Conservation (phyloP, 2,888 invertebrate genomes). For the Drosophila longiperda region DNA sequence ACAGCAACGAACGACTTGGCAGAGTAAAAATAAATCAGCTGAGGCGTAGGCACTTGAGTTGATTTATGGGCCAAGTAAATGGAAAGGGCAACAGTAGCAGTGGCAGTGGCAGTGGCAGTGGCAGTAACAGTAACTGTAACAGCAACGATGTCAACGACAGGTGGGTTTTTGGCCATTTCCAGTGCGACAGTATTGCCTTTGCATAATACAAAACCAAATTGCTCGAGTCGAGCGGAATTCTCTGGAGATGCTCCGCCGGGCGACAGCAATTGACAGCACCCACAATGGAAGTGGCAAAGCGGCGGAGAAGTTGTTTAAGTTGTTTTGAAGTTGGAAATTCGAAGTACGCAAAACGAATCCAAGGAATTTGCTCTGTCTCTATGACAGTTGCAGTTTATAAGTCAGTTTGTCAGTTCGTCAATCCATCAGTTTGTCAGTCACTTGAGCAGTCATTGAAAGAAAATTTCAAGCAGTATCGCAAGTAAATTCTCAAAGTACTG, state of each 20-base stretch:
- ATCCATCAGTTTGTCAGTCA: constrained; percentile 9
- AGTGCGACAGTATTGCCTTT: constrained; percentile 60
- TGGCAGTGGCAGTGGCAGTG: not conserved
- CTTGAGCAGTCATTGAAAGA: constrained; percentile 15
- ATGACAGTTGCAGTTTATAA: constrained; percentile 66
- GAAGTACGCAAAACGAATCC: constrained; percentile 25
- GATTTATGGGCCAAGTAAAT: constrained; percentile 69
- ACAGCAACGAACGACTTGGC: constrained; percentile 49
- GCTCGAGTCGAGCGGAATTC: constrained; percentile 39
- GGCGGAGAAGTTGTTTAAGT: constrained; percentile 19
- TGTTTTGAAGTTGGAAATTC: constrained; percentile 55
- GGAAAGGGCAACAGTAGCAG: constrained; percentile 45
- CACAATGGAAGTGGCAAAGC: constrained; percentile 16
- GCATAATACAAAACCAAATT: constrained; percentile 67
- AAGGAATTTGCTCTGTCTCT: constrained; percentile 10
- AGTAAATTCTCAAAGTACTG: constrained; percentile 33
- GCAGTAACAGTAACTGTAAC: not conserved
- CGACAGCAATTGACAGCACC: constrained; percentile 55
- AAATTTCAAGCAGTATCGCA: constrained; percentile 33
- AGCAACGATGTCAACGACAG: constrained; percentile 21
- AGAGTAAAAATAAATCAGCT: constrained; percentile 75
- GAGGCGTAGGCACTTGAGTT: constrained; percentile 80
- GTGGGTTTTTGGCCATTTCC: constrained; percentile 64
- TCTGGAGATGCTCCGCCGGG: constrained; percentile 43
- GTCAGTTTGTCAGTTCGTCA: constrained; percentile 40